Percentiles rank a stretch among this genome's conserved stretches.
Conservation (phyloP, 2,888 invertebrate genomes). For the Baronia brevicornis region DNA sequence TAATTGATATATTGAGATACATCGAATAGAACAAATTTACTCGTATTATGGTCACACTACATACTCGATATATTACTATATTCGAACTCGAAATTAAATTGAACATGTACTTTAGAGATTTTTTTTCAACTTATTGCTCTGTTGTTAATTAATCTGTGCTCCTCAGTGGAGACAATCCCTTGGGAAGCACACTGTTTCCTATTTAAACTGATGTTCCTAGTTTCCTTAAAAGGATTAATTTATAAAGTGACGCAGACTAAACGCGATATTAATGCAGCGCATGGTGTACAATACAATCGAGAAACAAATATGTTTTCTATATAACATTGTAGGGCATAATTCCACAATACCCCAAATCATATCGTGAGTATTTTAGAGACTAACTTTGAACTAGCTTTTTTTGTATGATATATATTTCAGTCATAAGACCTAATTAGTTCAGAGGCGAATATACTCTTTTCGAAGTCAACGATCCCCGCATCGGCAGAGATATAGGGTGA, state of each 20-base stretch:
- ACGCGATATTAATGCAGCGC: too few species aligned
- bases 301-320: not conserved
- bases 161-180: slow-evolving; percentile 1
- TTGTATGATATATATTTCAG: too few species aligned
- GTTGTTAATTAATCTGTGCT: not conserved
- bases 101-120: not conserved
- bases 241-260: slow-evolving; percentile 1
- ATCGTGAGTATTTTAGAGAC: too few species aligned
- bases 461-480: too few species aligned
- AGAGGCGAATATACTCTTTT: too few species aligned
- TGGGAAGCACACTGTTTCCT: slow-evolving; percentile 10
- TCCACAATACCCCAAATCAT: too few species aligned
- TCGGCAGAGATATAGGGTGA: too few species aligned
- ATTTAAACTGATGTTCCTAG: slow-evolving; percentile 12
- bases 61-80: not conserved
- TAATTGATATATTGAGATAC: too few species aligned
- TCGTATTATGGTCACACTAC: not conserved
- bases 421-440: too few species aligned
- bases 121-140: slow-evolving; percentile 1
- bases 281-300: not conserved
- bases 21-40: too few species aligned
- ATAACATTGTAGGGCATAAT: too few species aligned
- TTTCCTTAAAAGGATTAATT: slow-evolving; percentile 14
- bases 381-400: too few species aligned
- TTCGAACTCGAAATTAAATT: not conserved